Conservation (phyloP, 2,888 invertebrate genomes). For the Apoda limacodes region DNA sequence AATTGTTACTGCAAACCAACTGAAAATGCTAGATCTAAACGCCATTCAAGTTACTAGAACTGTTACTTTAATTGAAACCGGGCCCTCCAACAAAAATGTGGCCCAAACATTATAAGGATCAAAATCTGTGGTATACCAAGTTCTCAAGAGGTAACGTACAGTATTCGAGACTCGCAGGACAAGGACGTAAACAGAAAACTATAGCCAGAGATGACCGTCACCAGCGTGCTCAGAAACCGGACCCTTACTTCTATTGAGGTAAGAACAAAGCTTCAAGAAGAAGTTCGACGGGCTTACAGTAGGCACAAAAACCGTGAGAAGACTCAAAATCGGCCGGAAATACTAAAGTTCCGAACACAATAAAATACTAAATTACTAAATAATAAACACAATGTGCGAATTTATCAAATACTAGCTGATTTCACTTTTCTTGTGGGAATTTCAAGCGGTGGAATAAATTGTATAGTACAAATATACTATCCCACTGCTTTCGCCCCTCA, state of each 20-base stretch:
- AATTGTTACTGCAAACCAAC: too few species aligned
- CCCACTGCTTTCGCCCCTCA: too few species aligned
- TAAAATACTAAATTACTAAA: too few species aligned
- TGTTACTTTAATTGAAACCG: constrained; percentile 2
- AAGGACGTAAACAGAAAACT: constrained; percentile 4
- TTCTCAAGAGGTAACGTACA: constrained; percentile 1
- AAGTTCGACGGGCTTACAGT: constrained; percentile 8
- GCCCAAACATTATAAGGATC: constrained; percentile 1
- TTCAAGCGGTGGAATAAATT: too few species aligned
- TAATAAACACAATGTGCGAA: too few species aligned
- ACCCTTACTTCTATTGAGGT: constrained; percentile 4
- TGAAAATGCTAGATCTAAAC: constrained; percentile 4
- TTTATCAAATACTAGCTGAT: too few species aligned
- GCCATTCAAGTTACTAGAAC: constrained; percentile 1
- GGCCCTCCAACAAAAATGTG: constrained; percentile 1
- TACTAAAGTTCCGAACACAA: too few species aligned
- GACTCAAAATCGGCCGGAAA: too few species aligned
- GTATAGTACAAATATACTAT: too few species aligned
- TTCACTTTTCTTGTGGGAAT: too few species aligned
- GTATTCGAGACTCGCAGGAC: constrained; percentile 2
- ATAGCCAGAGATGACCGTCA: constrained; percentile 6
- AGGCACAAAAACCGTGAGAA: constrained; percentile 7
- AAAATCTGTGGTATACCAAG: constrained; percentile 1
- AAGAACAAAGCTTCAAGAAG: constrained; percentile 9
- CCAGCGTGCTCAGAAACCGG: constrained; percentile 4